phyloP scores from a whole-genome alignment of 2,888 invertebrate genomes.

The Hypomecis punctinalis region DNA sequence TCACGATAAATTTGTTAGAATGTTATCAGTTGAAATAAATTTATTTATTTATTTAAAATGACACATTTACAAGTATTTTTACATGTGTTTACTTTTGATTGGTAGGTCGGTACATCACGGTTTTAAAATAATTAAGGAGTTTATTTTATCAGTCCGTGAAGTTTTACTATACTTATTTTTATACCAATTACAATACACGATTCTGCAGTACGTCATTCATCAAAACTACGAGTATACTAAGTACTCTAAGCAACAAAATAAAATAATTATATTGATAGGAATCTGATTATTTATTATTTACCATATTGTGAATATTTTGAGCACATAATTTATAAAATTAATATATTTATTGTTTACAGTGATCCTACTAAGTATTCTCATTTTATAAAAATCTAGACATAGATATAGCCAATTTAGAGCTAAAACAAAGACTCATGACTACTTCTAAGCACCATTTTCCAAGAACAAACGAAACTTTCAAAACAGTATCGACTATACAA shows the following conservation, averaged over 20 bases:
- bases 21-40: too few species aligned
- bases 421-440: conserved; percentile 7
- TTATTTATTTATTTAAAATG: background rate
- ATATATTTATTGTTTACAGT: too few species aligned
- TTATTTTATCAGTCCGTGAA: background rate
- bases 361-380: background rate
- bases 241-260: background rate
- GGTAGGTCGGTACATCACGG: background rate
- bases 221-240: conserved; percentile 4
- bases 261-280: background rate
- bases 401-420: background rate
- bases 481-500: background rate
- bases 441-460: conserved; percentile 9
- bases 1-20: too few species aligned
- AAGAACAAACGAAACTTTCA: background rate
- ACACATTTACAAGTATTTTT: background rate
- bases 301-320: background rate
- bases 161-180: too few species aligned
- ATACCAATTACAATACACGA: background rate
- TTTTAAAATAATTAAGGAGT: background rate
- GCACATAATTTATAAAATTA: background rate
- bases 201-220: background rate
- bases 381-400: conserved; percentile 3
- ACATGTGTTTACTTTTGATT: conserved; percentile 8
- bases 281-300: conserved; percentile 1